These are phyloP conservation scores for Hybognathus amarus DNA, from an alignment of 2,797 vertebrate genomes.

Conservation along the genomic window DNA sequence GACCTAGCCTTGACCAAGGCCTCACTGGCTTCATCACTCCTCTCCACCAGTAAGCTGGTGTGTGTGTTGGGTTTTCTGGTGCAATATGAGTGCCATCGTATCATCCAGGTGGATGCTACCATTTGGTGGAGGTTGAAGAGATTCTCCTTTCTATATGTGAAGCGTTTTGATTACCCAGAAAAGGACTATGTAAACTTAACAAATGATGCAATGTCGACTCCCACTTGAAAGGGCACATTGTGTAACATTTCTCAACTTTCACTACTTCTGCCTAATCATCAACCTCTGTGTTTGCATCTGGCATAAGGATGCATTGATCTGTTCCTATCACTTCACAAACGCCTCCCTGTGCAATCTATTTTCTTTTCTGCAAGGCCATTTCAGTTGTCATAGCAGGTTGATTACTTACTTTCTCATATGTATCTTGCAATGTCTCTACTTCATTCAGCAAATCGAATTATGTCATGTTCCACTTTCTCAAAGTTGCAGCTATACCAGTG, in stretches of 20 bases:
- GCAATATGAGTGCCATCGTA: too few species aligned
- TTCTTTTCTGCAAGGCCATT: neutral
- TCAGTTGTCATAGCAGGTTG: neutral
- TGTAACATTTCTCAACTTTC: neutral
- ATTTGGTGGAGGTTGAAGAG: too few species aligned
- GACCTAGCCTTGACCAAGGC: too few species aligned
- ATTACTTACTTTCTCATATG: neutral
- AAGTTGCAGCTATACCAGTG: neutral
- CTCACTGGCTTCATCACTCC: too few species aligned
- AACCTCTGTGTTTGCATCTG: neutral
- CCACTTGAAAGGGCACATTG: neutral
- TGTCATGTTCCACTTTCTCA: neutral
- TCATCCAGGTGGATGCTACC: too few species aligned
- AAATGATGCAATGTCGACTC: neutral
- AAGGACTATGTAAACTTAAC: too few species aligned
- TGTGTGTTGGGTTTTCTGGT: too few species aligned
- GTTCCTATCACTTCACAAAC: neutral
- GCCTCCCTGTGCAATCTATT: neutral
- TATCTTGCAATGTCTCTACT: neutral
- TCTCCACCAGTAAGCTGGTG: too few species aligned
- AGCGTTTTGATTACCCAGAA: too few species aligned
- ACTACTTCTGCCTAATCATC: neutral
- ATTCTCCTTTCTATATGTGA: too few species aligned
- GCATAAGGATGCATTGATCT: neutral
- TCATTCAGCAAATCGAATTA: neutral